Percentiles rank a stretch among this genome's conserved stretches.
phyloP scores from a whole-genome alignment of 2,797 vertebrate genomes.

The Tachyglossus aculeatus region DNA sequence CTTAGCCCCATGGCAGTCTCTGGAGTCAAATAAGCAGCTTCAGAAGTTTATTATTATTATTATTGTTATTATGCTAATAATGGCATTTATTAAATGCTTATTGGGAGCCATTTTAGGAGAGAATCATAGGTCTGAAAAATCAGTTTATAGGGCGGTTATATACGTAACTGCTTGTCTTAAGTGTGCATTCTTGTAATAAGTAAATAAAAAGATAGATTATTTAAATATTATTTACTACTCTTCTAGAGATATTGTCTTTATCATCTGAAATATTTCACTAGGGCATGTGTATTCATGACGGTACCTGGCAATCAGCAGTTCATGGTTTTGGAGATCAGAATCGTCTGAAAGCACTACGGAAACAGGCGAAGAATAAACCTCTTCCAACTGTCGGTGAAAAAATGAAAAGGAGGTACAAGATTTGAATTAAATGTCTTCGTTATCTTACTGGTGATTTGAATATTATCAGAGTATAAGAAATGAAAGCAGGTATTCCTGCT shows the following conservation, averaged over 20 bases:
- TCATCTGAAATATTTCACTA: conserved; percentile 59
- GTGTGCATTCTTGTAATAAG: background rate
- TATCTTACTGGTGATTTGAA: background rate
- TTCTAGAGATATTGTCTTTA: background rate
- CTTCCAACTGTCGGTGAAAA: conserved; percentile 86
- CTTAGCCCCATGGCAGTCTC: no score
- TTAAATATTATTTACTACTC: background rate
- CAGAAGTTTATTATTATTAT: no score
- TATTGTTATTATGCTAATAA: no score
- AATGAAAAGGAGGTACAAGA: conserved; percentile 85
- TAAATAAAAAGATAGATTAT: background rate
- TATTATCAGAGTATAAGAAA: background rate
- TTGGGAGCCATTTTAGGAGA: no score
- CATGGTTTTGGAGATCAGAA: conserved; percentile 83
- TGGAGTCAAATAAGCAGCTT: no score
- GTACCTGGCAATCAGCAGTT: conserved; percentile 95
- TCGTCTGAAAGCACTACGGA: conserved; percentile 82
- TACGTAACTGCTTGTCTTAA: background rate
- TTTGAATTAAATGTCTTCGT: background rate
- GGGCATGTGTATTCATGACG: conserved; percentile 87
- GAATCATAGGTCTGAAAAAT: background rate
- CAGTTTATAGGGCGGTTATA: background rate
- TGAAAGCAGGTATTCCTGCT: background rate
- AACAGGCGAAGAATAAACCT: conserved; percentile 82
- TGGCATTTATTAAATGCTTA: no score